Percentiles rank a stretch among this genome's conserved stretches.
phyloP scores from a whole-genome alignment of 2,888 invertebrate genomes.

The Amphimallon solstitiale region DNA sequence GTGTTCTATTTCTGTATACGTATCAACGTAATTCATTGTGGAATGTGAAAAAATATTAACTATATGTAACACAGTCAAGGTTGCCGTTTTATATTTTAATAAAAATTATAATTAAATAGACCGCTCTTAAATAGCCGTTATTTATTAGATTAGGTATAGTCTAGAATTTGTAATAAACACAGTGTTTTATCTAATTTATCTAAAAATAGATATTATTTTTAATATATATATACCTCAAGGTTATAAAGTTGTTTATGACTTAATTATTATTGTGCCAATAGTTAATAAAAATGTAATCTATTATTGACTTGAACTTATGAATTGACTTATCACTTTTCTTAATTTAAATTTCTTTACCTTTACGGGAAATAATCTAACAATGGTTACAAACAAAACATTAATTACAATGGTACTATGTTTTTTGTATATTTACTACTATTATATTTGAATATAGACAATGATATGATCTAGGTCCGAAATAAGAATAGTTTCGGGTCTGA shows the following conservation, averaged over 20 bases:
- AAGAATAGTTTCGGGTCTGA: too few species aligned
- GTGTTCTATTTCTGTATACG: conserved; percentile 21
- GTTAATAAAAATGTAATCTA: background rate
- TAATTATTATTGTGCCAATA: conserved; percentile 4
- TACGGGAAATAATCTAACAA: too few species aligned
- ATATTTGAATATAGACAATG: too few species aligned
- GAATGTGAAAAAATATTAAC: conserved; percentile 29
- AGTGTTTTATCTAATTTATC: conserved; percentile 7
- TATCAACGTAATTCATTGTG: background rate
- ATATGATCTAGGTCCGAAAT: too few species aligned
- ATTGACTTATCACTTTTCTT: too few species aligned
- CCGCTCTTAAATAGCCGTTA: conserved; percentile 12
- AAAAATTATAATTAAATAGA: conserved; percentile 29
- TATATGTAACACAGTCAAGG: conserved; percentile 29
- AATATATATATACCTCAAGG: conserved; percentile 4
- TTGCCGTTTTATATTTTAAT: conserved; percentile 12
- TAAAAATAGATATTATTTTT: conserved; percentile 2
- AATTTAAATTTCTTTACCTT: too few species aligned
- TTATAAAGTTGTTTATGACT: conserved; percentile 15
- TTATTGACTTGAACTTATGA: background rate
- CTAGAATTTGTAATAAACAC: background rate
- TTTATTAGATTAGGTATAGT: conserved; percentile 28
- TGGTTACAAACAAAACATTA: too few species aligned
- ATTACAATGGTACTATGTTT: too few species aligned
- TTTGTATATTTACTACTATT: too few species aligned